Evolutionary conservation across 2,797 vertebrate genomes (phyloP).

Genomic region (Peromyscus aztecus): DNA sequence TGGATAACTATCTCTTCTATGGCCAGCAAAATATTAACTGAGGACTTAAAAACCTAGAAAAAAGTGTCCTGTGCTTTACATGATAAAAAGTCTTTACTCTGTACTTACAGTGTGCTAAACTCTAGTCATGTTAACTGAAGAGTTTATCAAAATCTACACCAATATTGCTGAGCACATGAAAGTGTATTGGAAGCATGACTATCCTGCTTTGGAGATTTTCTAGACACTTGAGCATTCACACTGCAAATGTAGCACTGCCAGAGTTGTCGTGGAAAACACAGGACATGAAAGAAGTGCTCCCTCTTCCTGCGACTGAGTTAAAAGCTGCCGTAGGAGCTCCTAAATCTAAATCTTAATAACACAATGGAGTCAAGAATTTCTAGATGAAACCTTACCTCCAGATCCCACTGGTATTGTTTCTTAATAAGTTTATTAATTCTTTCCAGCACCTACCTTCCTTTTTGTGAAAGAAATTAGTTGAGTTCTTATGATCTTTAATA

Average conservation of each 20-base stretch:
- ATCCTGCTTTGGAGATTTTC: not conserved
- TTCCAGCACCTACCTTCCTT: not conserved
- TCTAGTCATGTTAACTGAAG: conserved; percentile 26
- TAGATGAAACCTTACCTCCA: not conserved
- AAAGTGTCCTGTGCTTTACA: not conserved
- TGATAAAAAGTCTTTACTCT: conserved; percentile 50
- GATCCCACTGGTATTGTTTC: not conserved
- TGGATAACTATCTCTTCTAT: too few species aligned
- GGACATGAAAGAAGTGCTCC: not conserved
- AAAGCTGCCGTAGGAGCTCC: not conserved
- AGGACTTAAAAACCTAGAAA: not conserved
- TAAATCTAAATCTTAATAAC: conserved; percentile 6
- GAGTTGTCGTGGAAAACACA: not conserved
- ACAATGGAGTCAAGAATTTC: not conserved
- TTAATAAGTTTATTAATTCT: not conserved
- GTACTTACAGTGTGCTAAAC: not conserved
- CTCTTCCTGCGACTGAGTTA: not conserved
- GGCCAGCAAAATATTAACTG: too few species aligned
- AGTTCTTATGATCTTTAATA: not conserved
- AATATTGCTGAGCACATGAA: conserved; percentile 48
- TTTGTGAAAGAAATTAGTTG: conserved; percentile 12
- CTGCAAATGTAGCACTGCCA: not conserved
- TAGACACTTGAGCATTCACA: not conserved
- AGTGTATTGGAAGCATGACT: not conserved
- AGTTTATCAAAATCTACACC: conserved; percentile 55